Evolutionary conservation across 2,888 invertebrate species (phyloP).

Genomic region (Brachycybe producta): DNA sequence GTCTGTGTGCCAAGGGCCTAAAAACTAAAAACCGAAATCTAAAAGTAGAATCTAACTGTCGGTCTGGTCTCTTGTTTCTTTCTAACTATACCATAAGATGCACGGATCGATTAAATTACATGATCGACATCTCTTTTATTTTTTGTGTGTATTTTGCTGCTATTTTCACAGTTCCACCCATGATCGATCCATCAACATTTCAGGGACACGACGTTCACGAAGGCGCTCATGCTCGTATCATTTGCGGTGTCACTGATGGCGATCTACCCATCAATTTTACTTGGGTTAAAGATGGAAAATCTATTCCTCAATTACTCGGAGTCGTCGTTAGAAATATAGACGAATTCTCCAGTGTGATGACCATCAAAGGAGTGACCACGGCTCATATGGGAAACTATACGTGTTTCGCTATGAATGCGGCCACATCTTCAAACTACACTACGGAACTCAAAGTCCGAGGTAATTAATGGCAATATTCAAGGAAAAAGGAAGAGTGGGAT

Average conservation of each 20-base stretch:
- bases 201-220: slow-evolving; percentile 37
- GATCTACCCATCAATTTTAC: slow-evolving; percentile 29
- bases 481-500: not conserved
- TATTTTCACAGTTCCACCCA: slow-evolving; percentile 35
- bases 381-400: slow-evolving; percentile 17
- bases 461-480: no score
- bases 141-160: no score
- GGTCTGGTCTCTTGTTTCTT: no score
- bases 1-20: no score
- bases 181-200: slow-evolving; percentile 43
- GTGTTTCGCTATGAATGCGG: slow-evolving; percentile 17
- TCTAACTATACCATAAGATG: no score
- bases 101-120: no score
- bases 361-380: slow-evolving; percentile 16
- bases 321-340: slow-evolving; percentile 14
- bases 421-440: slow-evolving; percentile 10
- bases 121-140: no score
- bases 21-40: no score
- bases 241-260: slow-evolving; percentile 32
- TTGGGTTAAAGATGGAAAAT: slow-evolving; percentile 40
- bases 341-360: slow-evolving; percentile 15
- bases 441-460: slow-evolving; percentile 11
- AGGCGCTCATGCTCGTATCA: slow-evolving; percentile 40
- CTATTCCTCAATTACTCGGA: slow-evolving; percentile 16
- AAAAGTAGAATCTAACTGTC: no score